Evolutionary conservation across 2,797 vertebrate species (phyloP), one percentile per base, ranked within the genome.

Genomic region (Cottoperca gobio): DNA sequence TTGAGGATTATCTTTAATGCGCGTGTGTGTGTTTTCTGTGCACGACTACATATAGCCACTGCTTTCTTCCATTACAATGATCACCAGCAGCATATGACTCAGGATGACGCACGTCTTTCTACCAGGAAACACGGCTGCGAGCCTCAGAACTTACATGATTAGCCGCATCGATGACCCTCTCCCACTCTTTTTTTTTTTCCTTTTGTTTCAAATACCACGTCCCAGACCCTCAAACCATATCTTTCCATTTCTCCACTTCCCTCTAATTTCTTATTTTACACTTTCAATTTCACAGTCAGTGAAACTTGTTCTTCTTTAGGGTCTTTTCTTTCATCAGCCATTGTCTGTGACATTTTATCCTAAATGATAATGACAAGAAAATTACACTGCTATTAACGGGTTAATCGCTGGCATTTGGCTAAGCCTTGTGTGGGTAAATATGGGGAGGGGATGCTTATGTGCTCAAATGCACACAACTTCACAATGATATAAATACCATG

Each of bases 211-310:
- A 67, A 81, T 24, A 61, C 19, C 74, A 73, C 2, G 5, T 64
- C 60, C 17, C 52, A 45, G 59, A 46, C 31, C 35, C 42, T 70
- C 48, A 55, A 58, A 79, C 31, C 45, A 12, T 2, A 48, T 67
- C 3, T 48, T 33, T 59, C 63, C 21, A 48, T 40, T 49, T 40
- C 28, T 50, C 35, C 39, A 13, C 39, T 53, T 50, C 13, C 19
- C 48, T 65, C 59, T 11, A 37, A 28, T 57, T 59, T 65, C 61
- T 57, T 37, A 55, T 58, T 60, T 49, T 50, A 26, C 58, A 19
- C 45, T 68, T 76, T 82, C 70, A 81, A 82, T 87, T 84, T 84
- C 81, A 87, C 79, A 83, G 57, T 67, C 64, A 57, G 48, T 76
- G 52, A 83, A 37, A 79, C 33, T 73, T 23, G 11, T 19, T 40